Evolutionary conservation across 2,888 invertebrate species (phyloP).

Genomic region (Adelognathus sp.): DNA sequence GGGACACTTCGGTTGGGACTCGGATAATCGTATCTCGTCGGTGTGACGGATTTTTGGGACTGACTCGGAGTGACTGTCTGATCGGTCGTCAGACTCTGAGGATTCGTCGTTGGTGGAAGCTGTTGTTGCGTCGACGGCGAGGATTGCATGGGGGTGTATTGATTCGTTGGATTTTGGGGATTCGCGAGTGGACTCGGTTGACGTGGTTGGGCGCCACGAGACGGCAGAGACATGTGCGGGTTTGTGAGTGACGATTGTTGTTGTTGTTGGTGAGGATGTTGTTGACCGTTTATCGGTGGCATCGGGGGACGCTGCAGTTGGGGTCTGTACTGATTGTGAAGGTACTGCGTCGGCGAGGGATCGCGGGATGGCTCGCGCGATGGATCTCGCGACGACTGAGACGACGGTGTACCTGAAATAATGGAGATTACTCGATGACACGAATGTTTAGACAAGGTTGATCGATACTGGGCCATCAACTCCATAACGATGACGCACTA

Average conservation of each 20-base stretch:
- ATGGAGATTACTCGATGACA: too few species aligned
- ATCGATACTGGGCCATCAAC: too few species aligned
- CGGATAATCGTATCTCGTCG: constrained; percentile 29
- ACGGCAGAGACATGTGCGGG: constrained; percentile 16
- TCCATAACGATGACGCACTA: too few species aligned
- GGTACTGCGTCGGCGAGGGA: constrained; percentile 78
- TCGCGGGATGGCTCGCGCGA: constrained; percentile 82
- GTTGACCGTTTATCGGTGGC: constrained; percentile 75
- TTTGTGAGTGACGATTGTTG: background rate
- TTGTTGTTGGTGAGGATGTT: constrained; percentile 31
- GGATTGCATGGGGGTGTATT: constrained; percentile 7
- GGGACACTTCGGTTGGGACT: constrained; percentile 18
- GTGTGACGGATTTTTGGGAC: constrained; percentile 21
- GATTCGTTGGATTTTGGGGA: constrained; percentile 38
- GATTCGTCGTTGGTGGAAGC: constrained; percentile 23
- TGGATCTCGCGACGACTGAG: constrained; percentile 81
- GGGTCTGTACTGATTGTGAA: constrained; percentile 72
- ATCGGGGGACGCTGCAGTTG: constrained; percentile 70
- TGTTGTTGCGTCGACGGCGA: background rate
- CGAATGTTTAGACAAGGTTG: too few species aligned
- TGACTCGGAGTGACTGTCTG: background rate
- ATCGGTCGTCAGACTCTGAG: constrained; percentile 31
- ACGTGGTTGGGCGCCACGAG: constrained; percentile 48
- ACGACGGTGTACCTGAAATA: constrained; percentile 78
- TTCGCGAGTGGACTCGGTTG: constrained; percentile 48